Evolutionary conservation across 37 sponge, comb jelly and placozoan genomes (phyloP), one percentile per base, ranked within the genome.

Genomic region (Hexactinellida sp.): DNA sequence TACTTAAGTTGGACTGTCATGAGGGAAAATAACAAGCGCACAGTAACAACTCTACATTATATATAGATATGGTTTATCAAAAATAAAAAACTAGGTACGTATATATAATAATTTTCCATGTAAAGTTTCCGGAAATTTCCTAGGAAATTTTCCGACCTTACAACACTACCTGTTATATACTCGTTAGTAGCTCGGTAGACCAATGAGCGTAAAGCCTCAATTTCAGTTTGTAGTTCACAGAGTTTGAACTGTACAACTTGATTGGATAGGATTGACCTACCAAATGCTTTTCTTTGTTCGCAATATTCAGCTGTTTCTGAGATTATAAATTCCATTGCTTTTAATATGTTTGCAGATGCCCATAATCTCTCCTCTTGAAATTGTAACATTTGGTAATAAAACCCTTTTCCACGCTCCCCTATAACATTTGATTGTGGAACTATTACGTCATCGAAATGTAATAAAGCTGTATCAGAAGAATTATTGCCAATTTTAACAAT

Each of bases 331-430:
- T 92, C 92, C 90, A 96, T 54, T 3, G 97, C 86, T 10, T 84
- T 9, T 1, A 92, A 83, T 28, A 85, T 90, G 90, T 54, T 82
- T 0, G 90, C 89, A 32, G 84, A 87, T 37, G 55, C 92, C 92
- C 92, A 94, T 88, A 97, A 86, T 55, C 98, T 87, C 89, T 97
- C 98, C 87, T 90, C 85, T 55, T 97, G 95, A 63, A 97, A 97
- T 90, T 91, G 93, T 55, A 85, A 28, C 98, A 97, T 97, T 85
- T 94, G 98, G 87, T 94, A 94, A 21, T 86, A 88, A 87, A 97
- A 97, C 0, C 98, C 98, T 84, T 89, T 90, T 24, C 95, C 95
- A 51, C 90, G 87, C 88, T 93, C 93, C 1, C 98, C 98, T 82
- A 97, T 97, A 9, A 97, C 38, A 55, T 94, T 86, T 39, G 84